Percentiles rank a stretch among this genome's conserved stretches.
Evolutionary conservation across 2,113 vertebrate species (phyloP).

Genomic region (Limnothrissa miodon): DNA sequence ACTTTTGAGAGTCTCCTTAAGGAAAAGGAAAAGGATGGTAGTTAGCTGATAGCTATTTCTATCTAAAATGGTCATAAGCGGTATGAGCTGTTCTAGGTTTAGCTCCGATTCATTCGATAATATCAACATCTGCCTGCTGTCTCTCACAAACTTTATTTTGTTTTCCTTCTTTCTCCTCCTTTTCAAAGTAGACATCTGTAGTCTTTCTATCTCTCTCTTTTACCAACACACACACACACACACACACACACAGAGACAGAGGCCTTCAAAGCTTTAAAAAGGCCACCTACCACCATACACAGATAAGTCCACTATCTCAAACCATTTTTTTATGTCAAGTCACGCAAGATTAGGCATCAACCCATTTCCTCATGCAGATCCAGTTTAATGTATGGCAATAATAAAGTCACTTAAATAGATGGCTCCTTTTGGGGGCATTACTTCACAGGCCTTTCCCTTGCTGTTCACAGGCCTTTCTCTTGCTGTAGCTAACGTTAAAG

Average conservation of each 20-base stretch:
- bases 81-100: conserved; percentile 47
- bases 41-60: conserved; percentile 27
- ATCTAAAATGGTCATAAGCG: conserved; percentile 54
- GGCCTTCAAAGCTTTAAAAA: conserved; percentile 46
- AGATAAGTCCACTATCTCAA: conserved; percentile 65
- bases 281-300: conserved; percentile 61
- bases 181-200: not conserved
- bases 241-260: conserved; percentile 30
- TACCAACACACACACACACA: conserved; percentile 15
- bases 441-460: conserved; percentile 48
- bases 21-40: not conserved
- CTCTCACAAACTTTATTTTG: not conserved
- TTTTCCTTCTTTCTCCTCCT: not conserved
- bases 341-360: conserved; percentile 64
- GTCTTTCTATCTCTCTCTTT: conserved; percentile 15
- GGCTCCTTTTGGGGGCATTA: conserved; percentile 47
- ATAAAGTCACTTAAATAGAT: conserved; percentile 69
- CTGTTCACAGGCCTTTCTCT: conserved; percentile 47
- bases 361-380: conserved; percentile 60
- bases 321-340: conserved; percentile 67
- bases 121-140: conserved; percentile 25
- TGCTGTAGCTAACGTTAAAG: conserved; percentile 42
- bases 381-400: conserved; percentile 55
- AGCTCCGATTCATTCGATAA: conserved; percentile 41
- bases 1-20: not conserved